A percentile compares a stretch with the other conserved stretches of the same genome.
These are phyloP conservation scores for Sternarchorhynchus goeldii DNA, from an alignment of 2,797 vertebrate species.

Conservation along the genomic window DNA sequence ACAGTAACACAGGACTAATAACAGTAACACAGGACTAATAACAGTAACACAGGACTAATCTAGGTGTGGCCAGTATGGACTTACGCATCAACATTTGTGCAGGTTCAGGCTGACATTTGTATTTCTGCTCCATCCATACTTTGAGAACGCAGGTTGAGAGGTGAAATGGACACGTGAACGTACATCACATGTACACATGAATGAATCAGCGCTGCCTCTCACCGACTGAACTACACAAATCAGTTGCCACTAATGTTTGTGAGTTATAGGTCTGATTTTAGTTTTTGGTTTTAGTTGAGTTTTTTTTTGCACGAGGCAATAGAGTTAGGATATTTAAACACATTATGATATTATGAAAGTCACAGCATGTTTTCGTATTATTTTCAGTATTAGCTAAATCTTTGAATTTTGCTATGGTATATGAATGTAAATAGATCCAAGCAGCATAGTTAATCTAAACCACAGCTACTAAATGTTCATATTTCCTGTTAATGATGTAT, in stretches of 20 bases:
- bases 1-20: no score
- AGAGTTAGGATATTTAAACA: neutral
- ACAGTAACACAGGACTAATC: neutral
- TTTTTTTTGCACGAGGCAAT: no score
- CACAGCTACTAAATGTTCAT: neutral
- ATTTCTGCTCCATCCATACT: neutral
- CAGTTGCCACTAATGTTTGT: no score
- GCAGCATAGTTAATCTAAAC: neutral
- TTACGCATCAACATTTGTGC: neutral
- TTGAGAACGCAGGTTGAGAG: no score
- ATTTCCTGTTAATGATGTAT: neutral
- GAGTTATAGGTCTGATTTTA: no score
- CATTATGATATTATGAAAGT: neutral
- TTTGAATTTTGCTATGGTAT: neutral
- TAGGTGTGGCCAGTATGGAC: neutral
- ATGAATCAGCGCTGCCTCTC: no score
- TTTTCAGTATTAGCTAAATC: neutral
- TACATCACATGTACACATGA: no score
- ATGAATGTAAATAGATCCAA: neutral
- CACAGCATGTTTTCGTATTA: neutral
- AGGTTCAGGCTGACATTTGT: neutral
- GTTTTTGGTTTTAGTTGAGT: no score
- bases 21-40: neutral
- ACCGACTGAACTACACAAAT: no score
- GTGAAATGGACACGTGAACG: no score